Conservation (phyloP, 2,797 vertebrate genomes). For the Apogon talboti region DNA sequence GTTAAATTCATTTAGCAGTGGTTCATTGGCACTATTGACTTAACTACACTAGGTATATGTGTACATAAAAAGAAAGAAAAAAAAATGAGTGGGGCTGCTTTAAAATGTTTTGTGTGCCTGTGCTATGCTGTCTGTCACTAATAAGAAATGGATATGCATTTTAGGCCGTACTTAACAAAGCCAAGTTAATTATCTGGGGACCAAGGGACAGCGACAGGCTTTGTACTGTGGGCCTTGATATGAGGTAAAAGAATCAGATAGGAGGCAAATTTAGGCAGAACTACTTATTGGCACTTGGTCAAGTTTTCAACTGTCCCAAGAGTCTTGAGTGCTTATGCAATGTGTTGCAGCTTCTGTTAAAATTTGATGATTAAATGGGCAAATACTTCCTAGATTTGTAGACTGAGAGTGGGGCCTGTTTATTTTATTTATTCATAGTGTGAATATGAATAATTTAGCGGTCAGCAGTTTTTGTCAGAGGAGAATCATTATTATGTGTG, state of each 20-base stretch:
- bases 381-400: conserved; percentile 82
- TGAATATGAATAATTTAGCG: conserved; percentile 82
- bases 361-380: conserved; percentile 82
- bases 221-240: conserved; percentile 53
- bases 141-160: conserved; percentile 72
- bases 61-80: background rate
- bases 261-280: conserved; percentile 62
- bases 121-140: conserved; percentile 50
- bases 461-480: conserved; percentile 78
- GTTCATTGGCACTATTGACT: conserved; percentile 85
- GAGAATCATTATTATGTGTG: conserved; percentile 73
- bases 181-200: conserved; percentile 65
- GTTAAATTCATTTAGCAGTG: conserved; percentile 86
- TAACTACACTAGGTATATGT: conserved; percentile 35
- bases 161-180: conserved; percentile 64
- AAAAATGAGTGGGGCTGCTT: conserved; percentile 44
- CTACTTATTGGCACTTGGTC: conserved; percentile 75
- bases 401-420: conserved; percentile 72
- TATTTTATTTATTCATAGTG: conserved; percentile 83
- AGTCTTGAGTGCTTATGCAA: conserved; percentile 74
- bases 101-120: conserved; percentile 47
- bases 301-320: conserved; percentile 71
- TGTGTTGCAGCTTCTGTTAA: conserved; percentile 82
- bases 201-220: conserved; percentile 41
- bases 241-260: conserved; percentile 66